phyloP scores from a whole-genome alignment of 2,888 invertebrate species.

The Caenorhabditis panamensis region DNA sequence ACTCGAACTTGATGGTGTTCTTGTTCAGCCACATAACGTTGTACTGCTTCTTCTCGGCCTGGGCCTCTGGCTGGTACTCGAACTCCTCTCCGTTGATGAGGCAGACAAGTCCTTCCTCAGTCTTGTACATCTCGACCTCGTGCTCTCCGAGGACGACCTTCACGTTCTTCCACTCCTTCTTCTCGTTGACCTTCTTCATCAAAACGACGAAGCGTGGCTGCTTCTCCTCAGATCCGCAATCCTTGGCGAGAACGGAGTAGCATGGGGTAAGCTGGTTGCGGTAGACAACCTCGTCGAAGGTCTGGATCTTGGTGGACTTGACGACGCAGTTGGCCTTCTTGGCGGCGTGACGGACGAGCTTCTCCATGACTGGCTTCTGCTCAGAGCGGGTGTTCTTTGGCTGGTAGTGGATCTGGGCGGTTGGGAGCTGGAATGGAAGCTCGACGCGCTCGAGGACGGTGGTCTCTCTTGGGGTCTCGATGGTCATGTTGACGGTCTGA shows the following conservation, averaged over 20 bases:
- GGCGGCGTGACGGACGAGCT: slow-evolving; percentile 39
- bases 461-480: slow-evolving; percentile 58
- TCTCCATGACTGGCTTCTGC: slow-evolving; percentile 53
- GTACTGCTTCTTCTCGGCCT: slow-evolving; percentile 62
- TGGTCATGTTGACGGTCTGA: slow-evolving; percentile 62
- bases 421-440: slow-evolving; percentile 64
- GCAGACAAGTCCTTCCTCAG: slow-evolving; percentile 56
- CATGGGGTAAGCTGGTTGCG: slow-evolving; percentile 79
- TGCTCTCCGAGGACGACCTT: slow-evolving; percentile 71
- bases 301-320: slow-evolving; percentile 65
- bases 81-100: slow-evolving; percentile 70
- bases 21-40: slow-evolving; percentile 51
- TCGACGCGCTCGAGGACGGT: slow-evolving; percentile 52
- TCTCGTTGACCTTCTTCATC: slow-evolving; percentile 76
- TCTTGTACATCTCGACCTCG: slow-evolving; percentile 62
- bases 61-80: slow-evolving; percentile 59
- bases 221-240: slow-evolving; percentile 80
- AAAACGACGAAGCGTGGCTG: slow-evolving; percentile 81
- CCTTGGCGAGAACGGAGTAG: slow-evolving; percentile 82
- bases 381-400: slow-evolving; percentile 40
- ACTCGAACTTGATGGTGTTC: slow-evolving; percentile 58
- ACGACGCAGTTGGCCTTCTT: slow-evolving; percentile 64
- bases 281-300: slow-evolving; percentile 80
- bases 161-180: slow-evolving; percentile 73
- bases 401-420: slow-evolving; percentile 59